phyloP scores from a whole-genome alignment of 2,888 invertebrate species.

The Andrena bicolor region DNA sequence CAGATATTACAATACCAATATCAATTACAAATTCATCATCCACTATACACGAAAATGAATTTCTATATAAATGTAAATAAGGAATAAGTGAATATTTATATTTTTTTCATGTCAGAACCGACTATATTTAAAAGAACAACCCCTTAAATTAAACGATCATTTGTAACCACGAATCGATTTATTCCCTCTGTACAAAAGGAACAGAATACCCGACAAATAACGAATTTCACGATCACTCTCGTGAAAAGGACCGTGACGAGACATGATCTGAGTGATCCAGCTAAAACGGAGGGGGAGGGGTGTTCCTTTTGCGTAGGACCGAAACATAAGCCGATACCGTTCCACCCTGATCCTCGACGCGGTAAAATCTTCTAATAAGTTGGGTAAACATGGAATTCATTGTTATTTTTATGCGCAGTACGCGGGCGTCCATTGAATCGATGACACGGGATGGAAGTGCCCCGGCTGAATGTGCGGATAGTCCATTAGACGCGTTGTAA shows the following conservation, averaged over 20 bases:
- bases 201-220: background rate
- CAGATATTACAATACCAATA: too few relatives aligned
- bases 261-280: background rate
- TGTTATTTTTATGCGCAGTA: conserved; percentile 78
- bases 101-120: too few relatives aligned
- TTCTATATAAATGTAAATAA: too few relatives aligned
- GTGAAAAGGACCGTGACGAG: background rate
- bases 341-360: conserved; percentile 32
- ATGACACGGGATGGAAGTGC: conserved; percentile 67
- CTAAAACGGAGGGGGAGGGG: conserved; percentile 14
- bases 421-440: conserved; percentile 68
- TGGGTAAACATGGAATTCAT: conserved; percentile 79
- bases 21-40: too few relatives aligned
- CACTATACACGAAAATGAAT: too few relatives aligned
- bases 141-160: background rate
- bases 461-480: conserved; percentile 79
- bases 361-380: conserved; percentile 80
- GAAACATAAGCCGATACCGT: conserved; percentile 45
- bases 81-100: too few relatives aligned
- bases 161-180: background rate
- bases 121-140: too few relatives aligned
- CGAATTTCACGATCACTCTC: background rate
- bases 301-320: conserved; percentile 14
- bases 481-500: conserved; percentile 84
- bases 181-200: background rate